phyloP scores from a whole-genome alignment of 2,113 vertebrate species.

The Charina bottae region DNA sequence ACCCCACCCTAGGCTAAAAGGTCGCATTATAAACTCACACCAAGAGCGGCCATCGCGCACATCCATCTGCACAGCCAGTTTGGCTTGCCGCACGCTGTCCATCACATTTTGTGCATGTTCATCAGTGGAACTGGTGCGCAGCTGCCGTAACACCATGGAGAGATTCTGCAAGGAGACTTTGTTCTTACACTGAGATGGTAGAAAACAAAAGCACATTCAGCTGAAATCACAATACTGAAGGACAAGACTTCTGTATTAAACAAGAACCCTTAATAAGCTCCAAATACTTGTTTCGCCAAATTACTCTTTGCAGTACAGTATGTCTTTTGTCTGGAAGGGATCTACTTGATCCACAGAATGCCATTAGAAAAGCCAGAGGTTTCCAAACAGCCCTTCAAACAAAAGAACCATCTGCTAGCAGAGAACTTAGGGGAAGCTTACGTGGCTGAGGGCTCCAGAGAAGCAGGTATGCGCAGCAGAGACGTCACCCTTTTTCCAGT shows the following conservation, averaged over 20 bases:
- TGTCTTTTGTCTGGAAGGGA: not conserved
- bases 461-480: conserved; percentile 86
- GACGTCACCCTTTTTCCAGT: conserved; percentile 91
- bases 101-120: conserved; percentile 79
- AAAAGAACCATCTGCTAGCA: not conserved
- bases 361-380: not conserved
- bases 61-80: conserved; percentile 86
- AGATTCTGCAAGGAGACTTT: conserved; percentile 89
- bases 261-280: not conserved
- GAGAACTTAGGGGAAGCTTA: conserved; percentile 42
- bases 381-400: not conserved
- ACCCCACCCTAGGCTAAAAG: not conserved
- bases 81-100: conserved; percentile 86
- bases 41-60: conserved; percentile 87
- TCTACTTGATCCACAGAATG: not conserved
- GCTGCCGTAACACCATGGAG: conserved; percentile 90
- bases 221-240: no score
- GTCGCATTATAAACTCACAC: conserved; percentile 79
- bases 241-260: not conserved
- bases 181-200: conserved; percentile 79
- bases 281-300: not conserved
- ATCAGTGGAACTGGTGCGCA: conserved; percentile 67
- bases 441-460: conserved; percentile 86
- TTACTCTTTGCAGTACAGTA: not conserved
- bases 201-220: not conserved